phyloP scores from a whole-genome alignment of 2,888 invertebrate genomes.

The Muschampia plurimacula region DNA sequence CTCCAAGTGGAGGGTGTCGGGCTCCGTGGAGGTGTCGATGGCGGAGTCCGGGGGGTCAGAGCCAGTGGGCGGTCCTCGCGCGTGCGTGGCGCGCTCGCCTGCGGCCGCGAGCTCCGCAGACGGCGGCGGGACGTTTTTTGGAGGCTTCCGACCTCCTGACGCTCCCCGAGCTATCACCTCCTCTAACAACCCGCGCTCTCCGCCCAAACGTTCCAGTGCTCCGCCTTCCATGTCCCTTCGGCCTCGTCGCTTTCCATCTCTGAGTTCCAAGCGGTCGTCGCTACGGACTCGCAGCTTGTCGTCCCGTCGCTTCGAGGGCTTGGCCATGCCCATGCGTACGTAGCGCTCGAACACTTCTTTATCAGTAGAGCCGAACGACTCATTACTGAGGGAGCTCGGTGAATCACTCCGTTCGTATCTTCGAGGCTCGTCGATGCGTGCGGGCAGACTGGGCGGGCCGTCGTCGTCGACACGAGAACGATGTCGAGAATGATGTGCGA shows the following conservation, averaged over 20 bases:
- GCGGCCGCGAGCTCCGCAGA: conserved; percentile 87
- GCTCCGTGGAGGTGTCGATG: conserved; percentile 34
- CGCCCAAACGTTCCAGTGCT: conserved; percentile 61
- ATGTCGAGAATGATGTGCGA: conserved; percentile 19
- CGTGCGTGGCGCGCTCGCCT: conserved; percentile 72
- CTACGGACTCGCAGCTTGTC: conserved; percentile 56
- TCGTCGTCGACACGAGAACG: conserved; percentile 42
- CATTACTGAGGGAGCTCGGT: conserved; percentile 75
- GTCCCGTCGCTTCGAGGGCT: conserved; percentile 51
- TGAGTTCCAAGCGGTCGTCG: conserved; percentile 56
- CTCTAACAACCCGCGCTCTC: conserved; percentile 79
- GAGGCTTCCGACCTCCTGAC: conserved; percentile 45
- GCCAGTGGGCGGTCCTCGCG: conserved; percentile 71
- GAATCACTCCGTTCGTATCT: conserved; percentile 60
- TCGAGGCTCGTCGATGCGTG: conserved; percentile 53
- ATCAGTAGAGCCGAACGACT: conserved; percentile 87
- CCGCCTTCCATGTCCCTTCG: conserved; percentile 49
- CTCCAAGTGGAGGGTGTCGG: conserved; percentile 37
- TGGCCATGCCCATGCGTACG: conserved; percentile 90
- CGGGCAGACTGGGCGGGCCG: conserved; percentile 60
- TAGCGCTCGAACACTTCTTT: conserved; percentile 90
- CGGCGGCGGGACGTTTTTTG: conserved; percentile 93
- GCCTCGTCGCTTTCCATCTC: conserved; percentile 49
- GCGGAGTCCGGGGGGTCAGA: conserved; percentile 58
- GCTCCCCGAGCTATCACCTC: conserved; percentile 88